Conservation (phyloP, 2,888 invertebrate species). For the Pristionchus arcanus region DNA sequence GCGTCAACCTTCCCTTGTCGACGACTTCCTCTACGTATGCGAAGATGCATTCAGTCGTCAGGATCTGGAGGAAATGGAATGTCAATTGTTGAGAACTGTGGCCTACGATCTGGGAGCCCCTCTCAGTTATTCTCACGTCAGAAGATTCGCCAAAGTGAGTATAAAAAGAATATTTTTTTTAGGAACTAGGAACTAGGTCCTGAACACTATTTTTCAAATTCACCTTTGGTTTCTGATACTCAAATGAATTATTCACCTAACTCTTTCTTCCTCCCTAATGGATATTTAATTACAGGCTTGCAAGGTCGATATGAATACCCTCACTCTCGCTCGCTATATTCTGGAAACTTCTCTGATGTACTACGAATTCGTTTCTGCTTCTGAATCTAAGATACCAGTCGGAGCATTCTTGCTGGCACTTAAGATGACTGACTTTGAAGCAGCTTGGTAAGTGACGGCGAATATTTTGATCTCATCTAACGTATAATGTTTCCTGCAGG, state of each 20-base stretch:
- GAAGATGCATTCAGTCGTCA: constrained; percentile 98
- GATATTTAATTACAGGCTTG: constrained; percentile 64
- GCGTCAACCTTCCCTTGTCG: constrained; percentile 92
- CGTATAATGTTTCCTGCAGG: constrained; percentile 56
- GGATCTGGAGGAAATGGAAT: constrained; percentile 95
- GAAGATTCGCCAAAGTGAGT: constrained; percentile 88
- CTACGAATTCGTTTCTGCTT: too few species aligned
- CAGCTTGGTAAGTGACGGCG: constrained; percentile 62
- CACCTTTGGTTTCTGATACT: too few species aligned
- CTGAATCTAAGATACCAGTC: constrained; percentile 89
- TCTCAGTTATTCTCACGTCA: constrained; percentile 95
- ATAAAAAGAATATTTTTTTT: too few species aligned
- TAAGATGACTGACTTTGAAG: constrained; percentile 84
- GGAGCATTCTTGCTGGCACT: constrained; percentile 91
- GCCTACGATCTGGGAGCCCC: constrained; percentile 95
- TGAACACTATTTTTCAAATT: too few species aligned
- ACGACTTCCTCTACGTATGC: constrained; percentile 97
- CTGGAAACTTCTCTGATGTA: too few species aligned
- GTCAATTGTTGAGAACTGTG: constrained; percentile 87
- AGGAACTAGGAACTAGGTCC: too few species aligned
- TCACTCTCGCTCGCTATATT: too few species aligned
- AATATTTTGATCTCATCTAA: not conserved
- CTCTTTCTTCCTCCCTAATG: not conserved
- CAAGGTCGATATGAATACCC: constrained; percentile 88
- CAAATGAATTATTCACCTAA: not conserved